Percentiles rank a stretch among this genome's conserved stretches.
Conservation (phyloP, 2,888 invertebrate species). For the Galeruca laticollis region DNA sequence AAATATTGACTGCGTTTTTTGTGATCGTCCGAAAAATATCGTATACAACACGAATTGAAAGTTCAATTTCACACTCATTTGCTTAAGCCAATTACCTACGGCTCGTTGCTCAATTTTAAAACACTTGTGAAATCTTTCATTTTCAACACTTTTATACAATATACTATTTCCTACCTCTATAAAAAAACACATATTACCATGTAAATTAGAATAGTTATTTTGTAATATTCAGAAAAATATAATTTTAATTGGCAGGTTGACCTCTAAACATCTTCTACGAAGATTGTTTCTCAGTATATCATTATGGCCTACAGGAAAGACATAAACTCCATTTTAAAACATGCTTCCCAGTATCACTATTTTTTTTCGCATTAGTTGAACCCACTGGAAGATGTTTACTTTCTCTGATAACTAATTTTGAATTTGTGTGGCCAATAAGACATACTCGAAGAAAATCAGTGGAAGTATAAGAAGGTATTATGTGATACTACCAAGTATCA, state of each 20-base stretch:
- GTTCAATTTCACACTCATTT: too few species aligned
- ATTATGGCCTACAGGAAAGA: conserved; percentile 27
- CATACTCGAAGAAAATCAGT: conserved; percentile 20
- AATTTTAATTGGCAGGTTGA: background rate
- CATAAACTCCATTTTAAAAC: conserved; percentile 15
- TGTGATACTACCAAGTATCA: conserved; percentile 39
- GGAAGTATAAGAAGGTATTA: conserved; percentile 29
- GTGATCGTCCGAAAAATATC: too few species aligned
- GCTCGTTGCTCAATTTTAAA: too few species aligned
- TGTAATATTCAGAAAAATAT: too few species aligned
- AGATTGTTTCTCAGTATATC: conserved; percentile 26
- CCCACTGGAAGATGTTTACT: conserved; percentile 17
- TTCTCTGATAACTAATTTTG: conserved; percentile 24
- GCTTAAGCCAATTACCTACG: too few species aligned
- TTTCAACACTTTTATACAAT: too few species aligned
- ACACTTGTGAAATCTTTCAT: too few species aligned
- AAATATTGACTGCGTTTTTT: too few species aligned
- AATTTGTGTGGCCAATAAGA: background rate
- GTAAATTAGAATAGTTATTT: too few species aligned
- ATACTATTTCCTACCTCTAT: too few species aligned
- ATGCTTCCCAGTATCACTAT: background rate
- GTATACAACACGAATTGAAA: too few species aligned
- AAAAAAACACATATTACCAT: too few species aligned
- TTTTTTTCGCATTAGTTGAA: conserved; percentile 1
- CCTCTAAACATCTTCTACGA: conserved; percentile 25